These are phyloP conservation scores for Physeter macrocephalus DNA, from an alignment of 2,113 vertebrate species.

Conservation along the genomic window DNA sequence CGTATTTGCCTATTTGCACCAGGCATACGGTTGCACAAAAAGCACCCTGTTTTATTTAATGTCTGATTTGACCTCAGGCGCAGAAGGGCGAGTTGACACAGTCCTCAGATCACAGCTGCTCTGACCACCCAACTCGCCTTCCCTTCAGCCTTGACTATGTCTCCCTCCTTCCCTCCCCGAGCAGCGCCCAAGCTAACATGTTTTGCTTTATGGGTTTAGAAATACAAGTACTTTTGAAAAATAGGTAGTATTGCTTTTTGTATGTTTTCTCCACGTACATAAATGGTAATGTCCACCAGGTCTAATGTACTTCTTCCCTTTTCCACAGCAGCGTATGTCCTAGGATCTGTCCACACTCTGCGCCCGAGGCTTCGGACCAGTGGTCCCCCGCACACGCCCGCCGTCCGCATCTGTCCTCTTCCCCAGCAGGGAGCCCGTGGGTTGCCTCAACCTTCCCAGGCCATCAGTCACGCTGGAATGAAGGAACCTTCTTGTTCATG, in stretches of 20 bases:
- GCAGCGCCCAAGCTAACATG: background rate
- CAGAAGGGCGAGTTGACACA: background rate
- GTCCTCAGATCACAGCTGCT: no score
- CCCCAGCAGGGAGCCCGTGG: background rate
- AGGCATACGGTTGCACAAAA: background rate
- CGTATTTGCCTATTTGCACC: background rate
- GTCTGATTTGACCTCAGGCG: background rate
- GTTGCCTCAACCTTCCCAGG: background rate
- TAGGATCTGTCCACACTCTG: background rate
- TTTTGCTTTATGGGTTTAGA: background rate
- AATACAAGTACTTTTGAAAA: background rate
- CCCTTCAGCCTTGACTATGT: background rate
- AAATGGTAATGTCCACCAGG: background rate
- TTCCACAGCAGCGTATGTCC: background rate
- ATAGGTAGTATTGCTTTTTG: background rate
- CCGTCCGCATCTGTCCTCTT: no score
- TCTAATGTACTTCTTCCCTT: background rate
- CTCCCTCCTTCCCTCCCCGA: background rate
- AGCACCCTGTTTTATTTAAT: background rate
- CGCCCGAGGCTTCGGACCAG: background rate
- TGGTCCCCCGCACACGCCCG: fast-evolving
- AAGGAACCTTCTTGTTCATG: background rate
- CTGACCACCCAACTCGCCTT: background rate
- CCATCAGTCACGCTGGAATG: background rate
- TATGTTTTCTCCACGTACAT: background rate